Base-by-base conservation (phyloP, 2,113 vertebrate species). In the rabbit (Oryctolagus cuniculus) region DNA sequence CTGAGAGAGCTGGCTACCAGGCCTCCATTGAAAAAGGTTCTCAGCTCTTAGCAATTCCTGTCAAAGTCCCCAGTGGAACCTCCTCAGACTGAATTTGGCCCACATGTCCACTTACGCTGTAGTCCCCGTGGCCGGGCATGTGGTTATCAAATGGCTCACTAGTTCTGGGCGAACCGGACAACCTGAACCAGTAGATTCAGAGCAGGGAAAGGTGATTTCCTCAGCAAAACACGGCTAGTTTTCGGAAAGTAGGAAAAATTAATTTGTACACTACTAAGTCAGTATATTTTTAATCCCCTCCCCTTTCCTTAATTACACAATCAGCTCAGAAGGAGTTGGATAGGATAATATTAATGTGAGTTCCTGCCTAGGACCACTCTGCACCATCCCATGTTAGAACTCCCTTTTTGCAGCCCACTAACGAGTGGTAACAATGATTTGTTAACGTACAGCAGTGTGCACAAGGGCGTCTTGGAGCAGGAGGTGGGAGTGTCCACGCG, bases 401-500 rank as follows among this genome's bases (percentile, higher is more conserved):
- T 31, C 16, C 11, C 25, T 77, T 64, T 61, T 21, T 13, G 22
- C 21, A 38, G 6, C 38, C 87, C 38, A 3, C 67, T 72, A 25
- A 36, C 63, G 11, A 27, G 24, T 66, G 63, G 44, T 44, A 87
- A 31, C 80, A 67, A 67, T 16, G 34, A 13, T 17, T 4, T 31
- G 13, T 74, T 21, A 79, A 70, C 64, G 15, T 44, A 19, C 49
- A 74, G 19, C 0, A 5, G 2, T 2, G 0, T 10, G 6, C 49
- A 53, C 13, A 11, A 78, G 38, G 67, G 34, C 15, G 1, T 29
- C 82, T 17, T 16, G 22, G 66, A 31, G 29, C 8, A 0, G 31
- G 17, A 3, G 31, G 15, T 3, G 17, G 10, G 6, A 53, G 11
- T 27, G 24, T 63, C 31, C 1, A 12, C 0, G 1, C 5, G 11